Evolutionary conservation across 2,888 invertebrate species (phyloP), one percentile per base, ranked within the genome.

Genomic region (Leistus spinibarbis): DNA sequence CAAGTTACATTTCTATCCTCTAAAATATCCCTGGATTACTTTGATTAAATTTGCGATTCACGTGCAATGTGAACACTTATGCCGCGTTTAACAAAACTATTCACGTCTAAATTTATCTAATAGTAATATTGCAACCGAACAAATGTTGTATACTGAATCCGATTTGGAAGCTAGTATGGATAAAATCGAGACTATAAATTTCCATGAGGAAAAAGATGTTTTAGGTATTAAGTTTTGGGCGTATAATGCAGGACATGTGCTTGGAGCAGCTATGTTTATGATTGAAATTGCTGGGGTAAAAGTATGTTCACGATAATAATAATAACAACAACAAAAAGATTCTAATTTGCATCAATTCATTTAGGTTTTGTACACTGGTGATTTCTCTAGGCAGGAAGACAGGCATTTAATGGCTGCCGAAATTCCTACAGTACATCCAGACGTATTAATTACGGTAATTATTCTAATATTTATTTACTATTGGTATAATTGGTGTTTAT

Each of bases 201-300:
- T 98, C 82, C 98, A 98, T 77, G 98, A 98, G 84, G 99, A 99
- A 85, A 97, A 97, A 81, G 99, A 99, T 82, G 95, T 99, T 0
- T 93, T 96, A 81, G 99, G 98, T 0, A 92, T 99, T 0, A 92
- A 96, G 81, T 99, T 99, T 87, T 99, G 99, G 95, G 98, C 98
- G 0, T 99, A 99, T 85, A 97, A 97, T 84, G 99, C 99, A 0
- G 99, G 99, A 0, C 99, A 99, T 86, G 99, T 99, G 2, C 88
- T 99, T 0, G 99, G 99, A 0, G 99, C 99, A 0, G 99, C 99
- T 71, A 99, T 99, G 99, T 99, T 99, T 85, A 98, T 99, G 98
- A 96, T 99, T 76, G 99, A 99, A 88, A 99, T 99, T 67, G 99
- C 99, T 27, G 99, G 99, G 13, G 98, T 99, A 1, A 97, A 96